Base-by-base conservation (phyloP, 2,113 vertebrate species). In the Trachemys scripta region DNA sequence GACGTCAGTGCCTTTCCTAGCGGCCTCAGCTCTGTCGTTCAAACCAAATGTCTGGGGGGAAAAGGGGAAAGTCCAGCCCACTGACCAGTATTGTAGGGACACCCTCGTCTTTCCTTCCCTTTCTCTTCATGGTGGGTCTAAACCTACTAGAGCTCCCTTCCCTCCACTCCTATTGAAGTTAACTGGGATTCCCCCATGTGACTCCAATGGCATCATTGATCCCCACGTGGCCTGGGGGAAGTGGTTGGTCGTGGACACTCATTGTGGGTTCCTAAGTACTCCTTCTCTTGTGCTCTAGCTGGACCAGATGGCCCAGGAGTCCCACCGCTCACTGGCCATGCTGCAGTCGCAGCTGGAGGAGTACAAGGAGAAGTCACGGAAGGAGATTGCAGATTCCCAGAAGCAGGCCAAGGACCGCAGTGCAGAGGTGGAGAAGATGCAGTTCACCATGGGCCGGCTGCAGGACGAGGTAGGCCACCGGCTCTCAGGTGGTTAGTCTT, bases 341-440 rank as follows among this genome's bases (percentile, higher is more conserved):
- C 97, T 99, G 59, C 98, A 97, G 92, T 69, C 96, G 6, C 99
- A 99, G 97, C 97, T 99, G 98, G 99, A 99, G 57, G 99, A 99
- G 83, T 99, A 99, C 65, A 99, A 98, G 96, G 99, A 99, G 86
- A 98, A 98, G 85, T 98, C 99, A 3, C 99, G 98, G 79, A 98
- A 98, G 93, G 99, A 99, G 94, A 97, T 99, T 76, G 98, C 98
- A 0, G 99, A 99, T 50, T 98, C 97, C 4, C 99, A 99, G 47
- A 99, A 99, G 50, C 98, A 98, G 49, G 98, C 98, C 90, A 99
- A 98, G 88, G 98, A 99, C 4, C 98, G 98, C 85, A 97, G 98
- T 1, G 97, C 96, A 0, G 99, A 99, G 96, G 98, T 99, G 84
- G 99, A 99, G 84, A 99, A 97, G 93, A 97, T 94, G 90, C 98